phyloP scores from a whole-genome alignment of 2,113 vertebrate species.

The Cephalopterus ornatus region DNA sequence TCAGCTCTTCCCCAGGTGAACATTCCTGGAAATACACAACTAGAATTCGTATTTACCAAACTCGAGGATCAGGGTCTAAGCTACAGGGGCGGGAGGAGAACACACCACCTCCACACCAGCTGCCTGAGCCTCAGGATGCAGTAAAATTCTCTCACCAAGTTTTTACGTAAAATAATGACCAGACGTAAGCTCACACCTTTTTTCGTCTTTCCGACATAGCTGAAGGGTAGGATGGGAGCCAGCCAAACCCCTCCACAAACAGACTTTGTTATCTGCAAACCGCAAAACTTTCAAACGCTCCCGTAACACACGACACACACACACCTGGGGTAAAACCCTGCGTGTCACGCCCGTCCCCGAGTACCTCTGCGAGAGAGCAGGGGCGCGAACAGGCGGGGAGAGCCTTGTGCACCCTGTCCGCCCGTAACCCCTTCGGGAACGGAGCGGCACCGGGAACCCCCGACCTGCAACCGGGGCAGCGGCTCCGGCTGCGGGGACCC shows the following conservation, averaged over 20 bases:
- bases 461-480: neutral
- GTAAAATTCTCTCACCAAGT: neutral
- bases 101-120: accelerated
- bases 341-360: neutral
- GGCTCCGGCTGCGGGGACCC: neutral
- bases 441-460: neutral
- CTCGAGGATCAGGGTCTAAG: neutral
- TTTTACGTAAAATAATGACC: neutral
- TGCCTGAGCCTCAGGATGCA: neutral
- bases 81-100: neutral
- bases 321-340: neutral
- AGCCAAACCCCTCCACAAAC: neutral
- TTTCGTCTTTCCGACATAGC: neutral
- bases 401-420: accelerated
- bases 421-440: accelerated
- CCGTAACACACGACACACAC: neutral
- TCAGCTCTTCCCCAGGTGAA: neutral
- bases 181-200: neutral
- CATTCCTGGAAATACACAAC: neutral
- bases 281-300: neutral
- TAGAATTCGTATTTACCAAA: neutral
- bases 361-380: neutral
- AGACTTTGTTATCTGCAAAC: accelerated
- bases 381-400: neutral
- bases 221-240: neutral